Base-by-base conservation (phyloP, 2,888 invertebrate genomes). In the Spilosoma lubricipeda region DNA sequence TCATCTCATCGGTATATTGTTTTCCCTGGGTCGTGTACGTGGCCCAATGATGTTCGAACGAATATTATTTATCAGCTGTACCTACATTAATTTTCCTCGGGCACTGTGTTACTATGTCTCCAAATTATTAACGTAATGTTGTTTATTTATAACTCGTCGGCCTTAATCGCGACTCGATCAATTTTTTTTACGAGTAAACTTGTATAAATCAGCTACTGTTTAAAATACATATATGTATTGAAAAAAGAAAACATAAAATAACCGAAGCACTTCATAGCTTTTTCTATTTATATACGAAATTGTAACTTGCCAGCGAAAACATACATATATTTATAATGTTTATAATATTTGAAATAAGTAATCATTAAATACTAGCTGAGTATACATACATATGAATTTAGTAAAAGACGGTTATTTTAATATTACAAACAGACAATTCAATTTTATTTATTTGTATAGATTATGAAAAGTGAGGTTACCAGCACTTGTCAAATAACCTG, bases 11-110 rank as follows among this genome's bases (percentile, higher is more conserved):
- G 3, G 30, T 64, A 4, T 8, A 65, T 64, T 70, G 27, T 68
- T 30, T 48, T 33, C 27, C 65, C 20, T 64, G 63, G n/a, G 11
- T 52, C 36, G 30, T 20, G 23, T 48, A 71, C 70, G 67, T n/a
- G 74, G 66, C 68, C 71, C 67, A 64, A 48, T 71, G 71, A 30
- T 65, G 64, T 33, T 36, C 48, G 64, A 30, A 39, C 45, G 65
- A 39, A 33, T 33, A n/a, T 65, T 33, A 52, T 48, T 71, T 42
- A 30, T 65, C 23, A 71, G 13, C 30, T 36, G 33, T 48, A 36
- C 3, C 36, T 36, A 18, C n/a, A 48, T 71, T 71, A 30, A 65
- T 71, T 65, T 48, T 65, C 70, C 63, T 70, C 36, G 27, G 9
- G 20, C 39, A 39, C 9, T 42, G 39, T 42, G 20, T 70, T 63